Percentiles rank a stretch among this genome's conserved stretches.
phyloP scores from a whole-genome alignment of 2,113 vertebrate genomes.

The Tringa solitaria region DNA sequence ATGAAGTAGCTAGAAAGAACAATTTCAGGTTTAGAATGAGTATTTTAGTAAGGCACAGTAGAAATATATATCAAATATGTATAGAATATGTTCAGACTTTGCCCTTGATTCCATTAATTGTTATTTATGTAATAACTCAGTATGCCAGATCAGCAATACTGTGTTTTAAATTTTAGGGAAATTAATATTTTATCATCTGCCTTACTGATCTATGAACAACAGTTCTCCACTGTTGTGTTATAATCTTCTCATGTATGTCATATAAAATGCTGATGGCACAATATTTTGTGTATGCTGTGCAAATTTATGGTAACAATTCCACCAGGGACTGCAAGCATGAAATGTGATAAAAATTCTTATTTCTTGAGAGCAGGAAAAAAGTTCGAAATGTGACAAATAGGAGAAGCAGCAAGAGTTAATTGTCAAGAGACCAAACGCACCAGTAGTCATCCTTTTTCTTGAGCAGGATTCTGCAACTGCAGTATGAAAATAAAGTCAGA shows the following conservation, averaged over 20 bases:
- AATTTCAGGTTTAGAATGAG: neutral
- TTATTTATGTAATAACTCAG: neutral
- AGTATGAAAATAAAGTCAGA: conserved; percentile 61
- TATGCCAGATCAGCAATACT: neutral
- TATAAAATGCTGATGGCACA: conserved; percentile 57
- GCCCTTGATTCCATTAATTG: neutral
- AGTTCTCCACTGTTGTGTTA: neutral
- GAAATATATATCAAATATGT: neutral
- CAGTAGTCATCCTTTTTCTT: conserved; percentile 69
- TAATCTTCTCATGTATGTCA: neutral
- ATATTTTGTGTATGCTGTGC: conserved; percentile 70
- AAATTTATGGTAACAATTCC: conserved; percentile 74
- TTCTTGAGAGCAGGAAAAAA: conserved; percentile 56
- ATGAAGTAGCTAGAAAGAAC: neutral
- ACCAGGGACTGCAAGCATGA: conserved; percentile 57
- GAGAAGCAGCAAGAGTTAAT: conserved; percentile 71
- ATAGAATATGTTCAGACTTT: neutral
- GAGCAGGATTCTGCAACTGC: conserved; percentile 62
- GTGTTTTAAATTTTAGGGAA: neutral
- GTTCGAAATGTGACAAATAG: conserved; percentile 66
- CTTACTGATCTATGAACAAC: neutral
- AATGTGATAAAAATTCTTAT: conserved; percentile 73
- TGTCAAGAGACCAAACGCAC: conserved; percentile 68
- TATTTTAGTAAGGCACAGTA: neutral
- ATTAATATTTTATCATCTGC: neutral